Conservation (phyloP, 2,888 invertebrate genomes). For the Pollenia griseotomentosa region DNA sequence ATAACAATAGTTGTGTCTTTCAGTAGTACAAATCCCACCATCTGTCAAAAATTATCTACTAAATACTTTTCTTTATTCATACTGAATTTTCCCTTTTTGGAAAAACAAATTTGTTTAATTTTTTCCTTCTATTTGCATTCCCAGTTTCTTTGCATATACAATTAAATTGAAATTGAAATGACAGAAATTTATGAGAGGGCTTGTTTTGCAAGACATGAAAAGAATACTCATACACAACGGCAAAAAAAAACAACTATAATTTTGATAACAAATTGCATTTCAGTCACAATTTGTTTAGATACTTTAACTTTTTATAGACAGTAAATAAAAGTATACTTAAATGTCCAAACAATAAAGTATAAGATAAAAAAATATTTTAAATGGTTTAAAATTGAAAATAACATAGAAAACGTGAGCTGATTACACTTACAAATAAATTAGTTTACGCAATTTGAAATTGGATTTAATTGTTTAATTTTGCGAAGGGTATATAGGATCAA, state of each 20-base stretch:
- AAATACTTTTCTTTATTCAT: conserved; percentile 64
- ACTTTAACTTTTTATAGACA: conserved; percentile 20
- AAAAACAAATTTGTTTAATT: conserved; percentile 8
- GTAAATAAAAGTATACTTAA: neutral
- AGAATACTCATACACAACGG: conserved; percentile 36
- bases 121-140: conserved; percentile 17
- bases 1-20: conserved; percentile 45
- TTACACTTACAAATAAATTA: conserved; percentile 6
- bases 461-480: neutral
- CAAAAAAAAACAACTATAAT: conserved; percentile 3
- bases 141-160: conserved; percentile 58
- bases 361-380: conserved; percentile 5
- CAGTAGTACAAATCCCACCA: conserved; percentile 60
- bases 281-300: conserved; percentile 30
- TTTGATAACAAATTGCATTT: conserved; percentile 62
- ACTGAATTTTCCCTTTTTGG: conserved; percentile 54
- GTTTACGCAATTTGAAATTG: conserved; percentile 41
- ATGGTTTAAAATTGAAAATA: conserved; percentile 29
- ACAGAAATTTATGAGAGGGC: conserved; percentile 70
- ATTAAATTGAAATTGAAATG: conserved; percentile 67
- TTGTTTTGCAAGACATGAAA: conserved; percentile 62
- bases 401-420: conserved; percentile 51
- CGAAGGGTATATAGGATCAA: neutral
- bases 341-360: conserved; percentile 21
- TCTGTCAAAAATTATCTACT: conserved; percentile 68